phyloP scores from a whole-genome alignment of 2,797 vertebrate species.

The Syndactyla subalaris region DNA sequence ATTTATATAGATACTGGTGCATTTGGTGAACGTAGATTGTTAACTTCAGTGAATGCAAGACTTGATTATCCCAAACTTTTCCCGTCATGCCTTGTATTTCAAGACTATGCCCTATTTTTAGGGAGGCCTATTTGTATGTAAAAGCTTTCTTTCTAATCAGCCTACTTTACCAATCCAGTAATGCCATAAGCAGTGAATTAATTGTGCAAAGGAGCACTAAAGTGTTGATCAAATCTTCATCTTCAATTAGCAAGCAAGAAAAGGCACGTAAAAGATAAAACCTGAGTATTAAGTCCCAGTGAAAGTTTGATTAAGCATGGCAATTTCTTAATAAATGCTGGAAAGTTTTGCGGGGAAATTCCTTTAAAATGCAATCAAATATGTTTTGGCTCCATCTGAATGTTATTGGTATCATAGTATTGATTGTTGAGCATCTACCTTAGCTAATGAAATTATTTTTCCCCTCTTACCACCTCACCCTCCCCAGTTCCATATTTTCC shows the following conservation, averaged over 20 bases:
- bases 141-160: not conserved
- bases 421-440: not conserved
- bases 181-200: constrained; percentile 3
- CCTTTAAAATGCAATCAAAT: not conserved
- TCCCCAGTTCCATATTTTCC: not conserved
- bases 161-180: not conserved
- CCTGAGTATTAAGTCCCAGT: not conserved
- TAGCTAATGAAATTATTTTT: not conserved
- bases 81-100: not conserved
- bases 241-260: not conserved
- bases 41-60: not conserved
- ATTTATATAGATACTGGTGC: not conserved
- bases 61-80: not conserved
- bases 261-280: not conserved
- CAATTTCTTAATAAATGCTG: not conserved
- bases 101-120: not conserved
- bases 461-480: not conserved
- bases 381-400: not conserved
- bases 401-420: not conserved
- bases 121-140: not conserved
- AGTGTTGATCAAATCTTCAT: not conserved
- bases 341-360: not conserved
- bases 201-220: not conserved
- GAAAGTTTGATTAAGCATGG: not conserved
- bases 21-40: not conserved